Percentiles rank a stretch among this genome's conserved stretches.
Conservation (phyloP, 2,888 invertebrate genomes). For the Lasioglossum leucozonium region DNA sequence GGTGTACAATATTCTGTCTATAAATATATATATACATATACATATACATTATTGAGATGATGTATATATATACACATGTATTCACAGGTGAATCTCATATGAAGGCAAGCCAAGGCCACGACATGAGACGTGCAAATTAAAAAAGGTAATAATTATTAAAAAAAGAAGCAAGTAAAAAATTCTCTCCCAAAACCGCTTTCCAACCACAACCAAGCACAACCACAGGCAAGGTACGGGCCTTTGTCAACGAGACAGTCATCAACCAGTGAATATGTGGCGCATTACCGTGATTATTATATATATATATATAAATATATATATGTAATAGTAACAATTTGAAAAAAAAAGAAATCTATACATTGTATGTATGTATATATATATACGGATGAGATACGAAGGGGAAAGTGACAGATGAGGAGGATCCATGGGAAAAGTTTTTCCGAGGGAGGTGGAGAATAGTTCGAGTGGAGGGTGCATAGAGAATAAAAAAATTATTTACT, state of each 20-base stretch:
- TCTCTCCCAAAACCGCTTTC: slow-evolving; percentile 84
- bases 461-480: not conserved
- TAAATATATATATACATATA: slow-evolving; percentile 3
- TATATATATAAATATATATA: slow-evolving; percentile 48
- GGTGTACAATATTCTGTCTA: not conserved
- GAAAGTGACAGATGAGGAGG: slow-evolving; percentile 3
- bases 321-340: not conserved
- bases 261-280: slow-evolving; percentile 83
- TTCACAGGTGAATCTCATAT: slow-evolving; percentile 84
- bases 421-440: not conserved
- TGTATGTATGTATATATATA: slow-evolving; percentile 35
- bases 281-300: slow-evolving; percentile 83
- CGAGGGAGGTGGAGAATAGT: not conserved
- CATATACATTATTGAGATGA: slow-evolving; percentile 45
- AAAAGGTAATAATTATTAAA: slow-evolving; percentile 80
- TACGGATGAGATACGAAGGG: slow-evolving; percentile 72
- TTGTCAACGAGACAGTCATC: slow-evolving; percentile 83
- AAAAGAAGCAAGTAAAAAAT: slow-evolving; percentile 83
- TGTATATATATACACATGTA: slow-evolving; percentile 74
- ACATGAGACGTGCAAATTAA: slow-evolving; percentile 84
- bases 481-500: not conserved
- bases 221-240: slow-evolving; percentile 84
- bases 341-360: slow-evolving; percentile 55
- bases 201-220: slow-evolving; percentile 85
- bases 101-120: slow-evolving; percentile 85